These are phyloP conservation scores for Picathartes gymnocephalus DNA, from an alignment of 2,113 vertebrate species.

Conservation along the genomic window DNA sequence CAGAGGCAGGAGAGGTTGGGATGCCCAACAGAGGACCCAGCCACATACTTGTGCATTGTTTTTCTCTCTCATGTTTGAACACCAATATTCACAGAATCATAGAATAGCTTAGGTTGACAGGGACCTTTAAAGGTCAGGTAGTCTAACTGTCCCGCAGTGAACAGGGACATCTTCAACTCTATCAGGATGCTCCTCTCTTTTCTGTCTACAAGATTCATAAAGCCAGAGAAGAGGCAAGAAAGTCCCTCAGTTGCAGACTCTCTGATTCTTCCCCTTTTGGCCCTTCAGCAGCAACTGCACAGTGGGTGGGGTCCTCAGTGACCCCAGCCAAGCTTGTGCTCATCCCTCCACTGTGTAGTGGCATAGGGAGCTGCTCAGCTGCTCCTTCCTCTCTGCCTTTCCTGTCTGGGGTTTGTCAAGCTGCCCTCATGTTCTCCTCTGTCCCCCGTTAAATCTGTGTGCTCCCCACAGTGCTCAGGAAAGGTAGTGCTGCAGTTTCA, in stretches of 20 bases:
- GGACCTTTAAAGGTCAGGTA: background rate
- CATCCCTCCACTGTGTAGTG: fast-evolving
- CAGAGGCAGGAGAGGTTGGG: background rate
- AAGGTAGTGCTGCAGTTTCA: background rate
- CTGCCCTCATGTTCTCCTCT: background rate
- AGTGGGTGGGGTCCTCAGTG: background rate
- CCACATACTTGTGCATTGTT: background rate
- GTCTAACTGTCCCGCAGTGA: background rate
- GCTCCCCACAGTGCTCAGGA: background rate
- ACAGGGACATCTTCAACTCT: background rate
- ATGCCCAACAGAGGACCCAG: background rate
- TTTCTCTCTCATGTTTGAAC: background rate
- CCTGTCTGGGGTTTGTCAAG: background rate
- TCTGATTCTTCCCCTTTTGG: background rate
- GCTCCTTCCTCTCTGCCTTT: background rate
- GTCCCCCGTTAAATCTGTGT: background rate
- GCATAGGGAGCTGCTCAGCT: background rate
- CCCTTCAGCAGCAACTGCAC: background rate
- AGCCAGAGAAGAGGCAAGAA: background rate
- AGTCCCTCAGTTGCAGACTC: background rate
- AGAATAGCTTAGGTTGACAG: background rate
- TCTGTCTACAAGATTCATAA: background rate
- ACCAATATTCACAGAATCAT: background rate
- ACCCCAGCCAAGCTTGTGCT: fast-evolving
- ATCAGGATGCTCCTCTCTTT: background rate